Evolutionary conservation across 1,140 invertebrate species (phyloP).

Genomic region (Euura lappo): DNA sequence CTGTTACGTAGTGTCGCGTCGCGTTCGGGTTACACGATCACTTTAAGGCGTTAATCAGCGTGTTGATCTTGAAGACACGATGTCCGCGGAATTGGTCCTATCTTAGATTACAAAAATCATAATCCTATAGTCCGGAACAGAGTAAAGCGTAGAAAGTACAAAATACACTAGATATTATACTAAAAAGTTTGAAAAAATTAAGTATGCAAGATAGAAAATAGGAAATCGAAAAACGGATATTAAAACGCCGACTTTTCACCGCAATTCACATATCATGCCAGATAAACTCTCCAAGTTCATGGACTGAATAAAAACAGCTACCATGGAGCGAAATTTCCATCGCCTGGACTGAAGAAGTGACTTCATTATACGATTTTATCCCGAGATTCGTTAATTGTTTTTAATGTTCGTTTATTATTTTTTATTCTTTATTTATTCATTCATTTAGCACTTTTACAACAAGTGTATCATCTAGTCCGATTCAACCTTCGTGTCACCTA

Average conservation of each 20-base stretch:
- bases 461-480: neutral
- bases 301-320: no score
- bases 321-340: no score
- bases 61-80: constrained; percentile 1
- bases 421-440: neutral
- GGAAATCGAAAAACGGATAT: neutral
- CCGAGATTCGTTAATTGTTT: neutral
- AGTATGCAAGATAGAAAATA: neutral
- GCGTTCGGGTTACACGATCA: neutral
- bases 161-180: no score
- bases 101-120: neutral
- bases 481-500: neutral
- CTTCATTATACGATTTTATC: neutral
- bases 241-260: no score
- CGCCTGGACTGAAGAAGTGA: no score
- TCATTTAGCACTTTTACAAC: neutral
- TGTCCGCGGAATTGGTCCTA: constrained; percentile 6
- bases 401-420: neutral
- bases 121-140: neutral
- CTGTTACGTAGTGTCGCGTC: neutral
- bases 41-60: neutral
- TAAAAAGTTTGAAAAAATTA: neutral
- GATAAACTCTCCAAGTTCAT: no score
- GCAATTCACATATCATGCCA: no score
- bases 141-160: no score